Evolutionary conservation across 2,797 vertebrate genomes (phyloP).

Genomic region (Streptopelia turtur): DNA sequence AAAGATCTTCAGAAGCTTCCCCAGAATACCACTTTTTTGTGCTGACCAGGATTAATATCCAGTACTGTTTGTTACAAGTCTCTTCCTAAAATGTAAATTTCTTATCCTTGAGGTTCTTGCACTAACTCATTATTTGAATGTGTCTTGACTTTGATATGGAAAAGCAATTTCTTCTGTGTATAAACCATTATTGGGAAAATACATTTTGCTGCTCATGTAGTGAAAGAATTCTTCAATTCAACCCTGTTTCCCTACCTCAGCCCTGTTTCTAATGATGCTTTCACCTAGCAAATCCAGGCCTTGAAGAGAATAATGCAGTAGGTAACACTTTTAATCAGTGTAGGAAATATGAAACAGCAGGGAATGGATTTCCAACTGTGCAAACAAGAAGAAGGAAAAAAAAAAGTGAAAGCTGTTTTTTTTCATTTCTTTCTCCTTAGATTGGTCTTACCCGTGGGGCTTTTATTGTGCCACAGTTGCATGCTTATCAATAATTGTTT

Average conservation of each 20-base stretch:
- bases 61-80: background rate
- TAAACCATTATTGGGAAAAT: background rate
- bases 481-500: slow-evolving; percentile 64
- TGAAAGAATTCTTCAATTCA: background rate
- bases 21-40: background rate
- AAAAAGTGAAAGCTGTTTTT: slow-evolving; percentile 1
- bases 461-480: slow-evolving; percentile 57
- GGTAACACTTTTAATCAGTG: slow-evolving; percentile 53
- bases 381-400: background rate
- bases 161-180: background rate
- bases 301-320: slow-evolving; percentile 50
- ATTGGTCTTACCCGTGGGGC: slow-evolving; percentile 15
- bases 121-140: background rate
- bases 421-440: slow-evolving; percentile 15
- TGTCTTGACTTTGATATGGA: slow-evolving; percentile 33
- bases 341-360: slow-evolving; percentile 59
- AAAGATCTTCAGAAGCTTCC: background rate
- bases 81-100: background rate
- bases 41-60: background rate
- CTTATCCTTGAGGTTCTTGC: slow-evolving; percentile 1
- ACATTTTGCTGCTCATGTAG: background rate
- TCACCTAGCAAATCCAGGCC: slow-evolving; percentile 23
- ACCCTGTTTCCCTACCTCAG: background rate
- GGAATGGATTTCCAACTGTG: slow-evolving; percentile 60
- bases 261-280: slow-evolving; percentile 28